Conservation (phyloP, 2,888 invertebrate genomes). For the Notodromas monacha region DNA sequence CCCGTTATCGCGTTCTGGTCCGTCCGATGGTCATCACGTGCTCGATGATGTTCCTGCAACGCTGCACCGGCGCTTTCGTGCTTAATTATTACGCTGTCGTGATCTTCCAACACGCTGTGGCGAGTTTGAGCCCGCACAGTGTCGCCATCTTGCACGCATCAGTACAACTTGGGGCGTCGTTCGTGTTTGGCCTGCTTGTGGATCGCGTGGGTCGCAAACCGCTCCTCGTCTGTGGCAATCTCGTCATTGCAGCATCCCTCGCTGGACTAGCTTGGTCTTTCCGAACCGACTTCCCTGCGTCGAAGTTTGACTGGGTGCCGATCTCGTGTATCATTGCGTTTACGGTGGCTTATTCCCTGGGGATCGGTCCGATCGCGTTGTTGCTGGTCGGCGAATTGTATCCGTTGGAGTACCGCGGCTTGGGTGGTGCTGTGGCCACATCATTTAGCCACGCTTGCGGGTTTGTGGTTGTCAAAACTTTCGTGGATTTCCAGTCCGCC, state of each 20-base stretch:
- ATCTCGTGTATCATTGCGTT: conserved; percentile 45
- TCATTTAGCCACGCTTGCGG: conserved; percentile 57
- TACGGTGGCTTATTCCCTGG: conserved; percentile 51
- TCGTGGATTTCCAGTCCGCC: conserved; percentile 41
- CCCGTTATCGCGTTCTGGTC: conserved; percentile 16
- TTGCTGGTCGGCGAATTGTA: conserved; percentile 21
- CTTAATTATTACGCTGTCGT: conserved; percentile 55
- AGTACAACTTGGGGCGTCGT: conserved; percentile 49
- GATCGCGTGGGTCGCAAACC: conserved; percentile 56
- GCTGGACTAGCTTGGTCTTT: conserved; percentile 26
- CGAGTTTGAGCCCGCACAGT: conserved; percentile 42
- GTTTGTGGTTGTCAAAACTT: conserved; percentile 52
- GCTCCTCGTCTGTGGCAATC: conserved; percentile 43
- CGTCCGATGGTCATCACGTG: conserved; percentile 48
- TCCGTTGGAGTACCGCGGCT: conserved; percentile 30
- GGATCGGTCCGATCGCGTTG: conserved; percentile 62
- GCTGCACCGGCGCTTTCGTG: conserved; percentile 39
- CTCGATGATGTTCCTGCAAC: conserved; percentile 59
- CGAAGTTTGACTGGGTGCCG: conserved; percentile 25
- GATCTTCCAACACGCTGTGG: conserved; percentile 51
- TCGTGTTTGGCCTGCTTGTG: conserved; percentile 42
- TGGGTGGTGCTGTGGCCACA: conserved; percentile 53
- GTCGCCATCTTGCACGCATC: conserved; percentile 55
- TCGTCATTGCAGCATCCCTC: conserved; percentile 51
- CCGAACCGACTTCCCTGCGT: not conserved